Evolutionary conservation across 2,888 invertebrate genomes (phyloP), one percentile per base, ranked within the genome.

Genomic region (Heliconius aoede): DNA sequence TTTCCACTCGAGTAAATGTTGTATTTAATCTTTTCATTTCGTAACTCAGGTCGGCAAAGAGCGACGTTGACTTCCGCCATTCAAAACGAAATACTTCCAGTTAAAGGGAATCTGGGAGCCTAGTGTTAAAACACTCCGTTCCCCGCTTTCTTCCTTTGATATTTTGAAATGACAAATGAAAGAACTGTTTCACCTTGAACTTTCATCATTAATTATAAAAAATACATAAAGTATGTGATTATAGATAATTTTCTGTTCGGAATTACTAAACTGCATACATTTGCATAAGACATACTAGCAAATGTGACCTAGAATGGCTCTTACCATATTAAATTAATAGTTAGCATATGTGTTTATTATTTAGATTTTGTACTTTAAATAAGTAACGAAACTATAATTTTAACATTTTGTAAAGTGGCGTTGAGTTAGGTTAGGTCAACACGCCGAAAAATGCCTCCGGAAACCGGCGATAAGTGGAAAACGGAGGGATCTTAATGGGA

Each of bases 221-320:
- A 51, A 51, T n/a, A n/a, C 30, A 51, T 28, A 30, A 69, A 40
- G 7, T 28, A 68, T 28, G 18, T n/a, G 32, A 36, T 24, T 64
- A 64, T 64, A 36, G n/a, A 64, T 64, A 64, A 64, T 64, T 36
- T 36, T 36, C 32, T 64, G 64, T 64, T 32, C 36, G 64, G 3
- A 24, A 36, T 64, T 64, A 36, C 62, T 46, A 46, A 40, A 67
- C 40, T 46, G 28, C 13, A 68, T 68, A 51, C 30, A 55, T 69
- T 55, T 69, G 51, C 51, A 51, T 68, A 51, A 51, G n/a, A 21
- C 26, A 18, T 68, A 21, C 51, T 24, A 40, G 40, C n/a, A 51
- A 51, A 30, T 69, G 51, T 69, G 51, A 69, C 51, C 68, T n/a
- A 68, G 51, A 68, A 68, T 51, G 28, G n/a, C 13, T n/a, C 26